Evolutionary conservation across 1,140 invertebrate genomes (phyloP), one percentile per base, ranked within the genome.

Genomic region (Papilio polytes): DNA sequence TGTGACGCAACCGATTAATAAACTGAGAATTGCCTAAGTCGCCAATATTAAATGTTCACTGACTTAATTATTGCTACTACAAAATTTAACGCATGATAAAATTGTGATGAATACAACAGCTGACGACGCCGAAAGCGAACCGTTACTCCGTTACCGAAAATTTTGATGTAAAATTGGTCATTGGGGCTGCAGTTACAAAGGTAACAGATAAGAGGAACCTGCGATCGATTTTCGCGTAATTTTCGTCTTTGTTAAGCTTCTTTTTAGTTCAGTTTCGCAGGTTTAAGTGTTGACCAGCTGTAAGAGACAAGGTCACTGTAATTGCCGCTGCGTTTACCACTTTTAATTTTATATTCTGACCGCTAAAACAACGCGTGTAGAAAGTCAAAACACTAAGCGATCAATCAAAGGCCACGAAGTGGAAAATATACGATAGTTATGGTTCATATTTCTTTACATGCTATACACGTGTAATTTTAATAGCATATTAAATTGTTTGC

Each of bases 341-440:
- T 70, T 70, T n/a, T 36, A 13, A 70, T 70, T 70, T 70, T 70
- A 66, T 66, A 31, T 36, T 31, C 63, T 31, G 63, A 70, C 26
- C 12, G 63, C 63, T 70, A 31, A 70, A 70, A 70, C 26, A 70
- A 70, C 26, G 63, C 26, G 63, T 31, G 63, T 70, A 70, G 63
- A 70, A 70, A 70, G 63, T 70, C 63, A 70, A 70, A 70, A 70
- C 63, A 31, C 36, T 70, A 22, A 63, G 22, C 59, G 22, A 70
- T 31, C 26, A 31, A 70, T 70, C 63, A 70, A 70, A 70, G 63
- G 63, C 26, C 63, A 70, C 26, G 26, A 15, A 70, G 22, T 31
- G 31, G 13, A 15, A 70, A 31, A 15, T 70, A 70, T 70, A 63
- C 20, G 59, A 63, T 31, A 26, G 22, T 26, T 63, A 26, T 63